phyloP scores from a whole-genome alignment of 2,888 invertebrate genomes.

The Thymelicus sylvestris region DNA sequence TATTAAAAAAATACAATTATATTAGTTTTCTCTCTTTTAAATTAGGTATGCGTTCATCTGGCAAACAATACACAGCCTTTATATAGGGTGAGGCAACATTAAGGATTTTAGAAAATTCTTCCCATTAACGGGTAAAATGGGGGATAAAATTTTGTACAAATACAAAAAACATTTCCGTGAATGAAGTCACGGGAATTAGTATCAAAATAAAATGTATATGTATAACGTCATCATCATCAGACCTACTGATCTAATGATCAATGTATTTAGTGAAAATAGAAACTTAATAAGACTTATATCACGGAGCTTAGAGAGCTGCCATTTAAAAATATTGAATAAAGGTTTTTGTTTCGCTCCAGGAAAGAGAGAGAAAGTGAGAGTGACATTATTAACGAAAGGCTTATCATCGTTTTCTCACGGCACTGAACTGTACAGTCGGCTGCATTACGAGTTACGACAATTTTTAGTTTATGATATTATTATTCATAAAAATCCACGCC shows the following conservation, averaged over 20 bases:
- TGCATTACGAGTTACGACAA: neutral
- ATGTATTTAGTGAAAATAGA: neutral
- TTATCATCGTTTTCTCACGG: conserved; percentile 27
- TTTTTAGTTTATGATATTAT: too few relatives aligned
- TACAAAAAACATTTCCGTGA: too few relatives aligned
- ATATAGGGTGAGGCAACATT: too few relatives aligned
- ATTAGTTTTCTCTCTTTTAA: too few relatives aligned
- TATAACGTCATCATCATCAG: neutral
- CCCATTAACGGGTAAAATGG: too few relatives aligned
- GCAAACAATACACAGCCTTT: too few relatives aligned
- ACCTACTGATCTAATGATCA: neutral
- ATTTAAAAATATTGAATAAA: conserved; percentile 6
- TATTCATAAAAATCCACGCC: too few relatives aligned
- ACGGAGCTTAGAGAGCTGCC: neutral
- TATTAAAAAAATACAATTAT: too few relatives aligned
- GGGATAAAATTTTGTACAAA: too few relatives aligned
- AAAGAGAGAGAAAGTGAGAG: conserved; percentile 20
- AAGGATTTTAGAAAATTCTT: too few relatives aligned
- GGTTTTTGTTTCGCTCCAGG: conserved; percentile 20
- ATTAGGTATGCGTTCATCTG: too few relatives aligned
- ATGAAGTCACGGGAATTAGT: too few relatives aligned
- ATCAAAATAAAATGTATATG: neutral
- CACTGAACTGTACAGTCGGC: conserved; percentile 20
- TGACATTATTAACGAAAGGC: conserved; percentile 17
- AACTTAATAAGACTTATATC: neutral